Evolutionary conservation across 2,888 invertebrate species (phyloP), one percentile per base, ranked within the genome.

Genomic region (Panopea generosa): DNA sequence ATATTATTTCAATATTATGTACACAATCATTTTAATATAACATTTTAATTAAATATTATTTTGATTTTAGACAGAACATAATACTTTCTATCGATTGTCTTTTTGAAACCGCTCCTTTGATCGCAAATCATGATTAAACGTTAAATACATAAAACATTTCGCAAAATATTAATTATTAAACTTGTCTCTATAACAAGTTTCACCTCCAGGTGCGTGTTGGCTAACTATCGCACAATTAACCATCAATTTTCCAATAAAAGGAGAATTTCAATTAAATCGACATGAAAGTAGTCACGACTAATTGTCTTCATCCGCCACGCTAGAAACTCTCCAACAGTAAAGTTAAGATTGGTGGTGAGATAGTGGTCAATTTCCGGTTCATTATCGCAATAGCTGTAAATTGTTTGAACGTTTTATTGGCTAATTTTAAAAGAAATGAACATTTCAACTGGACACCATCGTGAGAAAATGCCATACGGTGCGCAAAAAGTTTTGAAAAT

Each of bases 171-270:
- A 76, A 76, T 76, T 76, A 76, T 76, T 71, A 70, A 71, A 61
- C 27, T 24, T 14, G 65, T 63, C 50, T 66, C 67, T 76, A 57
- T 16, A 50, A 67, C 65, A 38, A 60, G 55, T 59, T 59, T 67
- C 45, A 18, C 40, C 40, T 59, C 33, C 63, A 63, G 63, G 67
- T 71, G 71, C 47, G 45, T 57, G 57, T 71, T 67, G 71, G 61
- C 67, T 76, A 62, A 71, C 61, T 76, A 71, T 70, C 71, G 55
- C 67, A 66, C 70, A 76, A 76, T 76, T 76, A 71, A 49, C 76
- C 71, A 71, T 70, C 71, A 70, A 71, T 76, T 76, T 76, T 71
- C 71, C 62, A 71, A 76, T 76, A 76, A 76, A 76, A 52, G 76
- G 40, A 40, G 50, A 67, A 65, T 71, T 76, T 76, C 76, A 76